These are phyloP conservation scores for Mobula hypostoma DNA, from an alignment of 2,113 vertebrate species.

Conservation along the genomic window DNA sequence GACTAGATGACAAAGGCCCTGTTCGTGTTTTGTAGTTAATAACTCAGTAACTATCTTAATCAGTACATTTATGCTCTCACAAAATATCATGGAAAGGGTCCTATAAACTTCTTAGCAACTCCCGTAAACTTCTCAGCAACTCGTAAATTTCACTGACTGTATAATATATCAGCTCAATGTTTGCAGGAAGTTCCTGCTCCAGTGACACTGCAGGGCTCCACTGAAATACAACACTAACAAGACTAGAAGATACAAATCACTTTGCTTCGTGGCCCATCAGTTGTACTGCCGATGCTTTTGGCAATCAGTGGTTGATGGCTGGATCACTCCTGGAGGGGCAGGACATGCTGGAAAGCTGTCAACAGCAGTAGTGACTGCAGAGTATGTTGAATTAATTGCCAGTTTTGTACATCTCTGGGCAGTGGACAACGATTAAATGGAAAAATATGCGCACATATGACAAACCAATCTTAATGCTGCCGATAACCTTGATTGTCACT, in stretches of 20 bases:
- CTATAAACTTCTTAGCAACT: background rate
- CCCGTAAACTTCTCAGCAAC: background rate
- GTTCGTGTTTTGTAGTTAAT: no score
- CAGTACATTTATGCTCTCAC: background rate
- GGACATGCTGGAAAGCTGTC: background rate
- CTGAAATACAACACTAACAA: background rate
- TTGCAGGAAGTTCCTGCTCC: background rate
- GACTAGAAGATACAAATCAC: background rate
- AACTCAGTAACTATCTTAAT: background rate
- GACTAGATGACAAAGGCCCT: no score
- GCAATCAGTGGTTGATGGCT: no score
- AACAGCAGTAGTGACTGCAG: background rate
- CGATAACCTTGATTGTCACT: background rate
- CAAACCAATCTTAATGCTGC: no score
- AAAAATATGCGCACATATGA: background rate
- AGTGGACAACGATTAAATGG: background rate
- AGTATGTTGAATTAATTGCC: background rate
- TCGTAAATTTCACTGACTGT: background rate
- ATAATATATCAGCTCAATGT: background rate
- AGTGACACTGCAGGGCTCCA: background rate
- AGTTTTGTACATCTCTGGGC: background rate
- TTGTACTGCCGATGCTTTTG: background rate
- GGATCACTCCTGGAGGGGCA: background rate
- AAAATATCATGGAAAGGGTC: background rate
- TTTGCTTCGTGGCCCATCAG: background rate